phyloP scores from a whole-genome alignment of 1,140 invertebrate species.

The Zaprionus ghesquierei region DNA sequence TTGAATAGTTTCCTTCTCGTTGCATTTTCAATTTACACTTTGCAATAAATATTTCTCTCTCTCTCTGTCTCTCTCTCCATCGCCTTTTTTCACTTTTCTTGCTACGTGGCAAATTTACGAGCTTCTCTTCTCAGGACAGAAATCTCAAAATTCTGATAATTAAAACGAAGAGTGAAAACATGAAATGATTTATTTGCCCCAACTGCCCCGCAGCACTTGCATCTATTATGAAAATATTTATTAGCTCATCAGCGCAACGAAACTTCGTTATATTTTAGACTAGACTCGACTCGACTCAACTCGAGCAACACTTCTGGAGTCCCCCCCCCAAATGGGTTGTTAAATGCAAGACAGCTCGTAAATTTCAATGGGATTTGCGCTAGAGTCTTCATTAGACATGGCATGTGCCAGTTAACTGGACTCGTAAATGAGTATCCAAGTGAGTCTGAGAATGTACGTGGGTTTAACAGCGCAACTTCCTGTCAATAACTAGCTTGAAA shows the following conservation, averaged over 20 bases:
- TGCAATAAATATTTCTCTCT: conserved; percentile 29
- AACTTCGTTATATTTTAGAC: too few relatives aligned
- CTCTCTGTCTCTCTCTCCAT: too few relatives aligned
- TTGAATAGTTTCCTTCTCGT: conserved; percentile 59
- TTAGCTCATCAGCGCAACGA: conserved; percentile 5
- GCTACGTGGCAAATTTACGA: not conserved
- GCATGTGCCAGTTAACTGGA: not conserved
- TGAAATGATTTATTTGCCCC: conserved; percentile 62
- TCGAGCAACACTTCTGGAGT: not conserved
- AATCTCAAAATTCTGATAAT: conserved; percentile 71
- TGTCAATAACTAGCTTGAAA: not conserved
- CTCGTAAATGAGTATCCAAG: not conserved
- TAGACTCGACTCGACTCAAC: too few relatives aligned
- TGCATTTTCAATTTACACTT: conserved; percentile 66
- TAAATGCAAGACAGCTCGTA: not conserved
- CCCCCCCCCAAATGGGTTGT: not conserved
- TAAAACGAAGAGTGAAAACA: conserved; percentile 69
- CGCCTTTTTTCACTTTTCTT: not conserved
- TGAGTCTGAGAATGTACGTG: not conserved
- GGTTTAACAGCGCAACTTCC: not conserved
- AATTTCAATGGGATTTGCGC: not conserved
- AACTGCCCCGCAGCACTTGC: not conserved
- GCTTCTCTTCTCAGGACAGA: conserved; percentile 6
- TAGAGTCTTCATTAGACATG: not conserved
- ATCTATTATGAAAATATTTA: conserved; percentile 11